Evolutionary conservation across 2,888 invertebrate species (phyloP).

Genomic region (Cephalotes varians): DNA sequence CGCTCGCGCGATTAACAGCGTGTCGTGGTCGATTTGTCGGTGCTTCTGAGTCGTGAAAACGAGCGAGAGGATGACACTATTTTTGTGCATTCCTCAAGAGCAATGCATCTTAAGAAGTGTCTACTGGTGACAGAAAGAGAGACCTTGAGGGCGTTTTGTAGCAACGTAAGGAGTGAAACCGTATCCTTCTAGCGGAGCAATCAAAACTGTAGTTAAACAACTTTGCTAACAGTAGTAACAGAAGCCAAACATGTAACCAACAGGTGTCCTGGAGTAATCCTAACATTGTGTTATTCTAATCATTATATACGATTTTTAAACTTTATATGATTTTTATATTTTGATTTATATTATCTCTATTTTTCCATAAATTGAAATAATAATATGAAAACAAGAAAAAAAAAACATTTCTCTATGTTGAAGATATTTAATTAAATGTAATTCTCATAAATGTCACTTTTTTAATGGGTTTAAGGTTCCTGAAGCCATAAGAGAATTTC

Average conservation of each 20-base stretch:
- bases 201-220: conserved; percentile 30
- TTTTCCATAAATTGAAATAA: neutral
- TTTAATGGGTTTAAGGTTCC: neutral
- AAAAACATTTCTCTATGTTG: neutral
- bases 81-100: conserved; percentile 64
- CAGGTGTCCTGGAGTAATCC: neutral
- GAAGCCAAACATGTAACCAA: conserved; percentile 19
- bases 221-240: neutral
- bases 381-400: neutral
- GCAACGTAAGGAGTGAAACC: conserved; percentile 18
- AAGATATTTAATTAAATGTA: neutral
- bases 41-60: conserved; percentile 65
- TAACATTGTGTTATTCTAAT: neutral
- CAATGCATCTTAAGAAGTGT: conserved; percentile 51
- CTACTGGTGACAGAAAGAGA: conserved; percentile 53
- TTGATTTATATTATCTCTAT: conserved; percentile 4
- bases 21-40: conserved; percentile 74
- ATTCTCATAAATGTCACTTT: neutral
- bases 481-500: neutral
- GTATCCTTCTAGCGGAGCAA: conserved; percentile 5
- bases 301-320: neutral
- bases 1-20: conserved; percentile 72
- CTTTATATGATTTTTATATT: neutral
- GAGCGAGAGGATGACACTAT: conserved; percentile 64
- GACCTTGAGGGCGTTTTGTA: conserved; percentile 3